phyloP scores from a whole-genome alignment of 2,797 vertebrate genomes.

The Anomalospiza imberbis region DNA sequence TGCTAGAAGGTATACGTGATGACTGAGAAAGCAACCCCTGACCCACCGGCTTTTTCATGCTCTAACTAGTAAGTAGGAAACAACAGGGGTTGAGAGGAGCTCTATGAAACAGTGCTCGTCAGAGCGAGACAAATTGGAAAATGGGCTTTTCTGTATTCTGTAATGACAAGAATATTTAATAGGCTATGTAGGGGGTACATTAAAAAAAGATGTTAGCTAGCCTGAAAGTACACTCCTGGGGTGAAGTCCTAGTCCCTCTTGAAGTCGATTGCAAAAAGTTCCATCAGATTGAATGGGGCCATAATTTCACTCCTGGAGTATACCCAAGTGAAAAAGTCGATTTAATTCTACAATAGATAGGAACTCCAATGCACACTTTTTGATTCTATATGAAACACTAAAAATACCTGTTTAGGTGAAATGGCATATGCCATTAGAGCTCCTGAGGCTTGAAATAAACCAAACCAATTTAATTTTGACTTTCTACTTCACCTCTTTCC shows the following conservation, averaged over 20 bases:
- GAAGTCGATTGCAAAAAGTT: constrained; percentile 43
- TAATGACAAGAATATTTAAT: constrained; percentile 64
- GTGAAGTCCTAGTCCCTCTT: constrained; percentile 42
- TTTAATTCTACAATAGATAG: constrained; percentile 39
- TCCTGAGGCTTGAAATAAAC: constrained; percentile 28
- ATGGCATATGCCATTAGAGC: neutral
- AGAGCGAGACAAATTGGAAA: constrained; percentile 46
- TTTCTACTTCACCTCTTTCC: neutral
- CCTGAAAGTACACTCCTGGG: constrained; percentile 34
- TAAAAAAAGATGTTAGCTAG: constrained; percentile 54
- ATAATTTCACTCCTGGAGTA: constrained; percentile 36
- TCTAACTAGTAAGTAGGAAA: constrained; percentile 67
- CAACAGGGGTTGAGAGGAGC: constrained; percentile 55
- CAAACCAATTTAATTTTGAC: constrained; percentile 28
- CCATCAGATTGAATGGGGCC: constrained; percentile 14
- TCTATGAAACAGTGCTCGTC: constrained; percentile 31
- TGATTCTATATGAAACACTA: neutral
- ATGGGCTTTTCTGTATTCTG: constrained; percentile 49
- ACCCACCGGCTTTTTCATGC: constrained; percentile 62
- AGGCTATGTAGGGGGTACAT: constrained; percentile 43
- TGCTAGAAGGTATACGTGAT: neutral
- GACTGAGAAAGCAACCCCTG: constrained; percentile 48
- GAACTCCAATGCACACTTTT: neutral
- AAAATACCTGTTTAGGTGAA: constrained; percentile 41
- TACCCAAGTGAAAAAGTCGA: neutral